Conservation (phyloP, 2,888 invertebrate genomes). For the Rotaria sp. region DNA sequence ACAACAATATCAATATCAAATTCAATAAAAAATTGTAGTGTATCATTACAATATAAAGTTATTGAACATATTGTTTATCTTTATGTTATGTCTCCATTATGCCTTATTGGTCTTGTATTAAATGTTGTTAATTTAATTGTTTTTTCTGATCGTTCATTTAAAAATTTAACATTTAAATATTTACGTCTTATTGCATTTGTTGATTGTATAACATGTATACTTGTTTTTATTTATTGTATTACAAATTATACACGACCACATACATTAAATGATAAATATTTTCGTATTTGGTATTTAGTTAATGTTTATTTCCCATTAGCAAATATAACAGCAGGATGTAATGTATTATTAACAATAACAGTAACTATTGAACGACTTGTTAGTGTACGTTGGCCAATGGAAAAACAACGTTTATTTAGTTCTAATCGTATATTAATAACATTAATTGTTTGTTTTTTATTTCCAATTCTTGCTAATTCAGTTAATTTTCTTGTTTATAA, state of each 20-base stretch:
- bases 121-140: slow-evolving; percentile 35
- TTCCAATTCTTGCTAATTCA: slow-evolving; percentile 34
- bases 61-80: slow-evolving; percentile 28
- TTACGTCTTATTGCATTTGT: slow-evolving; percentile 36
- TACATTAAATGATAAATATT: slow-evolving; percentile 32
- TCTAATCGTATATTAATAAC: slow-evolving; percentile 34
- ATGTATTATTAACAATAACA: slow-evolving; percentile 34
- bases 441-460: slow-evolving; percentile 32
- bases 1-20: neutral
- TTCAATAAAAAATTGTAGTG: neutral
- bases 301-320: slow-evolving; percentile 39
- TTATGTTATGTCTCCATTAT: slow-evolving; percentile 39
- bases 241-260: slow-evolving; percentile 38
- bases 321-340: slow-evolving; percentile 36
- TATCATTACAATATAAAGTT: neutral
- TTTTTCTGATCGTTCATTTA: slow-evolving; percentile 37
- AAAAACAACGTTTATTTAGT: slow-evolving; percentile 35
- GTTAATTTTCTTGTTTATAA: slow-evolving; percentile 39
- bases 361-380: slow-evolving; percentile 39
- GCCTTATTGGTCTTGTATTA: slow-evolving; percentile 34
- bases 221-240: slow-evolving; percentile 37
- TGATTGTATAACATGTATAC: slow-evolving; percentile 37
- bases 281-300: slow-evolving; percentile 35
- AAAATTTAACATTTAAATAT: slow-evolving; percentile 40
- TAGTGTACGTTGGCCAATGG: slow-evolving; percentile 39